A percentile compares a stretch with the other conserved stretches of the same genome.
phyloP scores from a whole-genome alignment of 2,797 vertebrate species.

The Pygocentrus nattereri region DNA sequence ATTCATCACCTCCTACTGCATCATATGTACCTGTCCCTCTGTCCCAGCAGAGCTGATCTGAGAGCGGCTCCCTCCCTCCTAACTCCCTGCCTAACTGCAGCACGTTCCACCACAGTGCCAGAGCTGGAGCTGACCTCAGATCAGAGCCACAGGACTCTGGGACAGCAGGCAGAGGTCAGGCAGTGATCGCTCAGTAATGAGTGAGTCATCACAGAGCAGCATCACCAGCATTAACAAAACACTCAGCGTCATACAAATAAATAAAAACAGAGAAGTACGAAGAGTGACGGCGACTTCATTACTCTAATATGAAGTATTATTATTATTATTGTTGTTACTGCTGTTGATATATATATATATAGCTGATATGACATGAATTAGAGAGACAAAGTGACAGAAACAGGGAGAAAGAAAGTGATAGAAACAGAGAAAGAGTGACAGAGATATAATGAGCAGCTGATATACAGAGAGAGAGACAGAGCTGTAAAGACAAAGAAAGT shows the following conservation, averaged over 20 bases:
- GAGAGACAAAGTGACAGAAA: no score
- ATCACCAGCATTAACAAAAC: not conserved
- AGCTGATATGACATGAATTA: no score
- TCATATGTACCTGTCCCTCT: constrained; percentile 20
- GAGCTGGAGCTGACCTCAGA: constrained; percentile 21
- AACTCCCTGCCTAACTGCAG: not conserved
- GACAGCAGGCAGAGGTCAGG: not conserved
- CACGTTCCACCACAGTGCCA: not conserved
- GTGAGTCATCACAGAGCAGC: not conserved
- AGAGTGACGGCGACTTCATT: no score
- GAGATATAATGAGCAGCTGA: no score
- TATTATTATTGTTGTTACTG: no score
- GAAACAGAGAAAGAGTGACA: no score
- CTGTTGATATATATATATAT: no score
- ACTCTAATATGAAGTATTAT: no score
- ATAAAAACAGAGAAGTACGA: not conserved
- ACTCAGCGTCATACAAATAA: not conserved
- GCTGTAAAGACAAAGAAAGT: not conserved
- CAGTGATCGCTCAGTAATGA: not conserved
- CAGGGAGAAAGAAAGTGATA: no score
- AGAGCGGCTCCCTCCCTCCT: not conserved
- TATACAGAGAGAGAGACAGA: no score
- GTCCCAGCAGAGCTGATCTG: constrained; percentile 10
- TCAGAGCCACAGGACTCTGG: not conserved
- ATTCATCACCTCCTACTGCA: constrained; percentile 40